Conservation (phyloP, 35 echinoderm and acorn worm species). For the Hemicentrotus pulcherrimus region DNA sequence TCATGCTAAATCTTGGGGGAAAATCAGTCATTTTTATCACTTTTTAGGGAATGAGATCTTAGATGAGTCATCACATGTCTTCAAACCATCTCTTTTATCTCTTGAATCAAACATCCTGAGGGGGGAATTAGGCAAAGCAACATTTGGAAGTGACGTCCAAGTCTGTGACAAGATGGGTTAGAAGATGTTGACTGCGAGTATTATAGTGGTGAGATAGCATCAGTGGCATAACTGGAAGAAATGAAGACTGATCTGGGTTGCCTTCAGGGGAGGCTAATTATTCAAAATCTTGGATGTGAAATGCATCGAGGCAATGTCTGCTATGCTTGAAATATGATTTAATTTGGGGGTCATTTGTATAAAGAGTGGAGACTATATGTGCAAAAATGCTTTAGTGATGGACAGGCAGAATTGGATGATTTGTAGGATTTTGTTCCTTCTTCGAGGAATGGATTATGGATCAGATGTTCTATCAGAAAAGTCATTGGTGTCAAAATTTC, state of each 20-base stretch:
- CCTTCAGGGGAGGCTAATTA: neutral
- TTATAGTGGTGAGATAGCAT: neutral
- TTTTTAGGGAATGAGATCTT: constrained; percentile 3
- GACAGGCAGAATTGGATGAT: neutral
- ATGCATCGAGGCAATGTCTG: neutral
- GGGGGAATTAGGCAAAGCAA: constrained; percentile 1
- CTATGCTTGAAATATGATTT: neutral
- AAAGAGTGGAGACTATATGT: neutral
- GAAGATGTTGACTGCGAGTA: neutral
- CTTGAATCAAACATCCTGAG: neutral
- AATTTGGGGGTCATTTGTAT: neutral
- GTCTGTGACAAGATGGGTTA: neutral
- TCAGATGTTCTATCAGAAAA: too few species aligned
- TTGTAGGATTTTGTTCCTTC: too few species aligned
- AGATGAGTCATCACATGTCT: neutral
- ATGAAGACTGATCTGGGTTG: neutral
- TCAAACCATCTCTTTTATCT: neutral
- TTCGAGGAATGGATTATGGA: too few species aligned
- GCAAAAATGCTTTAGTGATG: neutral
- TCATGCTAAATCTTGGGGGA: neutral
- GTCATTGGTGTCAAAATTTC: too few species aligned
- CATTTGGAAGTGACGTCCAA: neutral
- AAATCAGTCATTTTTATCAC: neutral
- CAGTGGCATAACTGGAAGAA: neutral
- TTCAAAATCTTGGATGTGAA: neutral